phyloP scores from a whole-genome alignment of 1,140 invertebrate genomes.

The Delia radicum region DNA sequence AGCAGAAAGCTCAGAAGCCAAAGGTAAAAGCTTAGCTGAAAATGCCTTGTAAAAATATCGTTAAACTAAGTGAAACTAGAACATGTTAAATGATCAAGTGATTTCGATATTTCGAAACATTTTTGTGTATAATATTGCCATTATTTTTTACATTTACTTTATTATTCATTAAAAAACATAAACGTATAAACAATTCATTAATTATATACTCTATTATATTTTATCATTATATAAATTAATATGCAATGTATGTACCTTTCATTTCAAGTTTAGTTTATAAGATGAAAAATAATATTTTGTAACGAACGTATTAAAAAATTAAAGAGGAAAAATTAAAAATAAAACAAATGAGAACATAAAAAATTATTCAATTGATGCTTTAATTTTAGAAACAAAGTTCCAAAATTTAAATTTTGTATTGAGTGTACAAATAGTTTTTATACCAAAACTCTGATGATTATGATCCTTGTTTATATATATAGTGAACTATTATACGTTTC shows the following conservation, averaged over 20 bases:
- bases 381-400: too few relatives aligned
- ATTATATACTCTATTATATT: not conserved
- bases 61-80: not conserved
- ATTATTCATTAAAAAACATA: not conserved
- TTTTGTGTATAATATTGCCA: conserved; percentile 4
- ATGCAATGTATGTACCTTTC: conserved; percentile 21
- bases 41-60: conserved; percentile 9
- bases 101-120: conserved; percentile 3
- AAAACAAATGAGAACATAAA: too few relatives aligned
- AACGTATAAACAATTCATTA: not conserved
- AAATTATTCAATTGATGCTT: too few relatives aligned
- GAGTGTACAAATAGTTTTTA: too few relatives aligned
- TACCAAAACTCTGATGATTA: too few relatives aligned
- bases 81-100: not conserved
- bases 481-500: too few relatives aligned
- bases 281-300: not conserved
- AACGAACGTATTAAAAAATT: too few relatives aligned
- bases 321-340: too few relatives aligned
- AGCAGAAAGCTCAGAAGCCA: conserved; percentile 4
- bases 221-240: not conserved
- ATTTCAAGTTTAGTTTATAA: not conserved
- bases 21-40: conserved; percentile 17
- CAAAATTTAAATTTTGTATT: too few relatives aligned
- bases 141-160: not conserved
- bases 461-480: too few relatives aligned